Base-by-base conservation (phyloP, 1,140 invertebrate genomes). In the Melanaphis sacchari region DNA sequence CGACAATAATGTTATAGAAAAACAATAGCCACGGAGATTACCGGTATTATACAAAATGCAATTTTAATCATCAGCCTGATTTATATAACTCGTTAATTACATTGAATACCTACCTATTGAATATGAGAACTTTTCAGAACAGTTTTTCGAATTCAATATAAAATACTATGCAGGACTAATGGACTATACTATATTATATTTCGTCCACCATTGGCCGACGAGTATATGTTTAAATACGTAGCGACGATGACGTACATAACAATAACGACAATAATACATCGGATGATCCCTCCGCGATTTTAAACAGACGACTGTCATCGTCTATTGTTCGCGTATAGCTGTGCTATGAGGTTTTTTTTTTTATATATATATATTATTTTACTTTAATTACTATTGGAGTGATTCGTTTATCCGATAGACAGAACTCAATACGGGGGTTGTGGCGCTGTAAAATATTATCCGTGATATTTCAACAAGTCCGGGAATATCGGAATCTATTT, bases 401-500 rank as follows among this genome's bases (percentile, higher is more conserved):
- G 43, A 89, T 52, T 89, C 31, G 36, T 52, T 89, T 49, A 26
- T 21, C 46, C 36, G 87, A 89, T 38, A 38, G 24, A 89, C 43
- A 46, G n/a, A n/a, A 36, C 21, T 52, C 7, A 8, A 49, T 49
- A 88, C 15, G 26, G 41, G 40, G 15, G 46, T 31, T n/a, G 84
- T 24, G 43, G 24, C 5, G 9, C 36, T 9, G 87, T 24, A 18
- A 89, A 89, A 52, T 89, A 89, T 89, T 22, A 89, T 38, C 21
- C 18, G 21, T 36, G 87, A 89, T 89, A 89, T 89, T 89, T 89
- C 87, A 89, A 89, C 87, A 36, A 52, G 87, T 49, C 18, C 43
- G 85, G 46, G 46, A 18, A 49, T n/a, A 49, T 49, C 46, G 46
- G 84, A 43, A 43, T n/a, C 84, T 15, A 41, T 85, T 85, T 26